Conservation (phyloP, 2,888 invertebrate genomes). For the Dioctria linearis region DNA sequence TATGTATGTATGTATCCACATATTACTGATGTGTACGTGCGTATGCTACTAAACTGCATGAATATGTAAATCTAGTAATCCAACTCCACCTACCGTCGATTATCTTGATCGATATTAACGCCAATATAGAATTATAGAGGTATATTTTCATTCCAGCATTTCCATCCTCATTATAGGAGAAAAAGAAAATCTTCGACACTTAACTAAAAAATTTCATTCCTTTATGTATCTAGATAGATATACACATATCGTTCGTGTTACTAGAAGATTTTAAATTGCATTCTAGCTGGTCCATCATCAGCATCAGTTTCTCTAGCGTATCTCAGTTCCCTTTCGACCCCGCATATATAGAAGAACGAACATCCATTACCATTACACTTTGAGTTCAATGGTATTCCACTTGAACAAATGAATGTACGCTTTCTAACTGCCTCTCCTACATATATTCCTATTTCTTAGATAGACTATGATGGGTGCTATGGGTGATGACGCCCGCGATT, state of each 20-base stretch:
- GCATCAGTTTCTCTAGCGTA: not conserved
- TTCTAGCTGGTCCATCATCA: not conserved
- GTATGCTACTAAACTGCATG: too few species aligned
- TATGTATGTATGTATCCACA: too few species aligned
- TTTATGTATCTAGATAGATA: not conserved
- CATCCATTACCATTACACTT: not conserved
- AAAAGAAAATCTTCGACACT: too few species aligned
- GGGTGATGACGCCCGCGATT: not conserved
- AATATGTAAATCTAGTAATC: too few species aligned
- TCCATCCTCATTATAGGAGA: too few species aligned
- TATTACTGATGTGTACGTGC: too few species aligned
- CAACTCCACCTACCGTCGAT: too few species aligned
- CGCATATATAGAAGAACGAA: not conserved
- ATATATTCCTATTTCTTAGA: not conserved
- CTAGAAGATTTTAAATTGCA: not conserved
- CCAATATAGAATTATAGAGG: too few species aligned
- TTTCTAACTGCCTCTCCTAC: not conserved
- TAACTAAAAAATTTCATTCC: not conserved
- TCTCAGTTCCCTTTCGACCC: not conserved
- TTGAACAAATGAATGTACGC: constrained; percentile 6
- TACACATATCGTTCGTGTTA: not conserved
- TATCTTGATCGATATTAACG: too few species aligned
- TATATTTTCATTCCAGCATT: too few species aligned
- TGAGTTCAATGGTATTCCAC: not conserved
- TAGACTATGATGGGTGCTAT: not conserved